Conservation (phyloP, 2,797 vertebrate species). For the Sarcoramphus papa region DNA sequence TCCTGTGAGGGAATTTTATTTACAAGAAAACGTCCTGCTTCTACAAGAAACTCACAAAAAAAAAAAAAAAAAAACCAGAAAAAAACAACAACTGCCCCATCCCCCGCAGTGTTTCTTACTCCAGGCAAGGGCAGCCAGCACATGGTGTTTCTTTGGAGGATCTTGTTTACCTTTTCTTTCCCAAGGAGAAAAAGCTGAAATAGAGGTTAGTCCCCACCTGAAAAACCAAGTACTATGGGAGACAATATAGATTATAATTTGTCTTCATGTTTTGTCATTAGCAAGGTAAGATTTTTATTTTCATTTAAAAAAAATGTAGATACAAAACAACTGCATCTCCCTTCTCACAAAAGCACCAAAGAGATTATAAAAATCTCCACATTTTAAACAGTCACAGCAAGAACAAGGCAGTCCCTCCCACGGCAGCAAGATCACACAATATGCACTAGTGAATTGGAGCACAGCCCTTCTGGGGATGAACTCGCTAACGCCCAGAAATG, state of each 20-base stretch:
- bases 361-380: neutral
- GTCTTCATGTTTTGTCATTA: neutral
- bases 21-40: neutral
- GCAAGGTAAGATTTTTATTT: neutral
- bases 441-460: neutral
- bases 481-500: neutral
- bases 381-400: neutral
- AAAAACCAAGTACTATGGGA: neutral
- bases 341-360: neutral
- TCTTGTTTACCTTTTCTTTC: neutral
- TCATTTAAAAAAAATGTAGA: neutral
- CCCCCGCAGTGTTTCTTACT: neutral
- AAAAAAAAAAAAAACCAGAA: neutral
- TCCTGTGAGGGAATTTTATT: neutral
- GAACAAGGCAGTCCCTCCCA: neutral
- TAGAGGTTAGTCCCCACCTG: neutral
- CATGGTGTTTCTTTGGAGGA: neutral
- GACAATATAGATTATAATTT: neutral
- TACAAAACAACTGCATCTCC: neutral
- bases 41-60: neutral
- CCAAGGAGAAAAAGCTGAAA: neutral
- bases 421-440: neutral
- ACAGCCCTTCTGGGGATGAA: neutral
- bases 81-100: too few species aligned
- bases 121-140: neutral